Base-by-base conservation (phyloP, 2,113 vertebrate species). In the Pygoscelis adeliae region DNA sequence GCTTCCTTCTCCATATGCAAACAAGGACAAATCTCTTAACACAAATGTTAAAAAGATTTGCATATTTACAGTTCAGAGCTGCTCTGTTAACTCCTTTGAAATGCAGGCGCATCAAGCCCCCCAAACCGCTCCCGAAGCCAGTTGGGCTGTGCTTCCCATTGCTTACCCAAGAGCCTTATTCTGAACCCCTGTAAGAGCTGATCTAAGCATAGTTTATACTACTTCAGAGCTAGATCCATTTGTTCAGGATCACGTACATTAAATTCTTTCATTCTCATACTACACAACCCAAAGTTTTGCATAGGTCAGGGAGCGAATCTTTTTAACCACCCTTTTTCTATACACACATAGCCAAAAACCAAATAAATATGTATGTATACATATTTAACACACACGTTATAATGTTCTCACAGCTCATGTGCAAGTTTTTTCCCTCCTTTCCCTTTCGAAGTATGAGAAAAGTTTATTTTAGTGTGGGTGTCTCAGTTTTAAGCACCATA, bases 381-480 rank as follows among this genome's bases (percentile, higher is more conserved):
- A 67, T 38, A 38, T 38, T 38, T 38, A 38, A 38, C 11, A 67
- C 42, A n/a, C 7, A 15, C 5, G 9, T 67, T 59, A 34, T 32
- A 67, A 8, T 9, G 15, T 53, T 71, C 36, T 90, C 40, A 34
- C 52, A 92, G 36, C 58, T 63, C 42, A 12, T 30, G 25, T 1
- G 4, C n/a, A 55, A 47, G 61, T 2, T 66, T 88, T 71, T 23
- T 8, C 3, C 53, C 40, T 67, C 38, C 32, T 88, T 86, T 80
- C 34, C 47, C 44, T 80, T 94, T 93, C 49, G 30, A 69, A 87
- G 27, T n/a, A 87, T 53, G 70, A 46, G 42, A 79, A 72, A 89
- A 90, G 74, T 81, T 93, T 71, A 46, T 89, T 92, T 89, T 94
- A 94, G 52, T 47, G 38, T 36, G 49, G 38, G 76, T 84, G 67